Percentiles rank a stretch among this genome's conserved stretches.
Conservation (phyloP, 2,113 vertebrate species). For the Myotis davidii region DNA sequence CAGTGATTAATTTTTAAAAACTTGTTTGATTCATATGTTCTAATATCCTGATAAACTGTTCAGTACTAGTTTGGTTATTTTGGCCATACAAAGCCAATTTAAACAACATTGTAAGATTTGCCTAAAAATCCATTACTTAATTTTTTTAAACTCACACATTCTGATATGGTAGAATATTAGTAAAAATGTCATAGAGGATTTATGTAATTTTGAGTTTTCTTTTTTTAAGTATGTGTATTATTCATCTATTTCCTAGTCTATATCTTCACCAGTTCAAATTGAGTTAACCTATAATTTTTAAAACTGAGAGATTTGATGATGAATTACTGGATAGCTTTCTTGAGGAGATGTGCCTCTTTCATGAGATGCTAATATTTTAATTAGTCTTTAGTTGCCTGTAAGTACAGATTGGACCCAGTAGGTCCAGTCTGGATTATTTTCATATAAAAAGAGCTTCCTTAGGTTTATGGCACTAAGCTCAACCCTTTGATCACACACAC, state of each 20-base stretch:
- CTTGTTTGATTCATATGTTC: not conserved
- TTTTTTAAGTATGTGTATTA: not conserved
- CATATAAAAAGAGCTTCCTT: not conserved
- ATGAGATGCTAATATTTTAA: not conserved
- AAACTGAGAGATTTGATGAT: not conserved
- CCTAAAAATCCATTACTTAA: not conserved
- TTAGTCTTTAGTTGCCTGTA: not conserved
- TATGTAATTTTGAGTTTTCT: not conserved
- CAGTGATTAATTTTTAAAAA: not conserved
- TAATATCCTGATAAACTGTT: constrained; percentile 1
- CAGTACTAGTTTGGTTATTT: not conserved
- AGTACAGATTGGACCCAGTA: not conserved
- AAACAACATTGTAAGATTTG: constrained; percentile 32
- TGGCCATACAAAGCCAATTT: not conserved
- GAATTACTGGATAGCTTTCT: not conserved
- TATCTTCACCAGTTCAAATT: not conserved
- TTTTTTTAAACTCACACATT: not conserved
- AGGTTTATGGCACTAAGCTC: not conserved
- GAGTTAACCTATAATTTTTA: not conserved
- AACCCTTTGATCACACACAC: not conserved
- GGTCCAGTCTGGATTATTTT: not conserved
- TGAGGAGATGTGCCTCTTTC: not conserved
- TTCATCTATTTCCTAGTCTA: not conserved
- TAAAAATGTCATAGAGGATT: not conserved
- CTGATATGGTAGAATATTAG: not conserved